phyloP scores from a whole-genome alignment of 2,797 vertebrate species.

The Sebastolobus altivelis region DNA sequence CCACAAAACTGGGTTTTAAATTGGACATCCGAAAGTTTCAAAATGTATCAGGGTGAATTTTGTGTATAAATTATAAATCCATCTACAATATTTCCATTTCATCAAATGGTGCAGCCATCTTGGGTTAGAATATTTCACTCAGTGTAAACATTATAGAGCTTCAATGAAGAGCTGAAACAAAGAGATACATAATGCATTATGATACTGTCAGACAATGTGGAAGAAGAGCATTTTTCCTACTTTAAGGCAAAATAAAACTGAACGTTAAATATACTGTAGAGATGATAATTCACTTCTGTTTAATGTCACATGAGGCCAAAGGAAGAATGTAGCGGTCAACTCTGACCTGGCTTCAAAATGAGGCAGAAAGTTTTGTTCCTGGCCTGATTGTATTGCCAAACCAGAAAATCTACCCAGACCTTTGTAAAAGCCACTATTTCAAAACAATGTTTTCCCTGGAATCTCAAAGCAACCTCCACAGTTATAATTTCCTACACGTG shows the following conservation, averaged over 20 bases:
- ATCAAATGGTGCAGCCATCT: not conserved
- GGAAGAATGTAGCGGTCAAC: constrained; percentile 61
- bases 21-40: not conserved
- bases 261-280: constrained; percentile 18
- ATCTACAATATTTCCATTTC: not conserved
- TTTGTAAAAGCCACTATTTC: constrained; percentile 48
- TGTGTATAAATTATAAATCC: not conserved
- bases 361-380: constrained; percentile 26
- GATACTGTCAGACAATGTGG: not conserved
- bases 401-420: constrained; percentile 50
- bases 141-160: not conserved
- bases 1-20: constrained; percentile 5
- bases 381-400: constrained; percentile 54
- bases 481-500: constrained; percentile 58
- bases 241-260: not conserved
- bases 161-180: not conserved
- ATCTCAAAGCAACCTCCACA: constrained; percentile 32
- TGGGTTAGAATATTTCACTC: not conserved
- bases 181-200: not conserved
- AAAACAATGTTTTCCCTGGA: constrained; percentile 71
- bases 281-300: constrained; percentile 31
- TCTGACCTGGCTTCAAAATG: constrained; percentile 29
- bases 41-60: not conserved
- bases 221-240: not conserved
- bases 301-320: constrained; percentile 27